A percentile compares a stretch with the other conserved stretches of the same genome.
These are phyloP conservation scores for Xiphias gladius DNA, from an alignment of 2,113 vertebrate genomes.

Conservation along the genomic window DNA sequence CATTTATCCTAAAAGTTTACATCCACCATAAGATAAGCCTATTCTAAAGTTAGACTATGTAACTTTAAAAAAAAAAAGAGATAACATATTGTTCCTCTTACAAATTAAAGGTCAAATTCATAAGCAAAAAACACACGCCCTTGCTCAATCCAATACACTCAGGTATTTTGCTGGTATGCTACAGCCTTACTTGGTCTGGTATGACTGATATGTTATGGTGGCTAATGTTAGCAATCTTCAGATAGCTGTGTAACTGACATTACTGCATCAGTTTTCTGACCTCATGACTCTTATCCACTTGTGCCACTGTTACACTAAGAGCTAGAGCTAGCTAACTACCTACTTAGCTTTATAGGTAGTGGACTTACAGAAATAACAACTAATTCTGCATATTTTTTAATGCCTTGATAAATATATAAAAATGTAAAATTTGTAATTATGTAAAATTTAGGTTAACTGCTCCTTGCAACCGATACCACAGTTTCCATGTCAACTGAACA, in stretches of 20 bases:
- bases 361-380: too few relatives aligned
- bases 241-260: not conserved
- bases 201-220: not conserved
- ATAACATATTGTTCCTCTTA: not conserved
- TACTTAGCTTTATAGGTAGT: too few relatives aligned
- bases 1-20: not conserved
- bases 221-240: not conserved
- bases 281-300: not conserved
- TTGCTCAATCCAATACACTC: not conserved
- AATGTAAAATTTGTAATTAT: too few relatives aligned
- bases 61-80: not conserved
- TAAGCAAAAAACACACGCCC: not conserved
- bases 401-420: too few relatives aligned
- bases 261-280: not conserved
- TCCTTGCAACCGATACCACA: too few relatives aligned
- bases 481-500: too few relatives aligned
- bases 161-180: not conserved
- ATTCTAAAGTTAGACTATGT: not conserved
- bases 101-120: not conserved
- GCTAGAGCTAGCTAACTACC: too few relatives aligned
- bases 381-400: too few relatives aligned
- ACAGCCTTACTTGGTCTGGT: not conserved
- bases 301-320: too few relatives aligned
- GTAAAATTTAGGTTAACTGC: too few relatives aligned
- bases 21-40: not conserved